These are phyloP conservation scores for Girardinus metallicus DNA, from an alignment of 2,797 vertebrate species.

Conservation along the genomic window DNA sequence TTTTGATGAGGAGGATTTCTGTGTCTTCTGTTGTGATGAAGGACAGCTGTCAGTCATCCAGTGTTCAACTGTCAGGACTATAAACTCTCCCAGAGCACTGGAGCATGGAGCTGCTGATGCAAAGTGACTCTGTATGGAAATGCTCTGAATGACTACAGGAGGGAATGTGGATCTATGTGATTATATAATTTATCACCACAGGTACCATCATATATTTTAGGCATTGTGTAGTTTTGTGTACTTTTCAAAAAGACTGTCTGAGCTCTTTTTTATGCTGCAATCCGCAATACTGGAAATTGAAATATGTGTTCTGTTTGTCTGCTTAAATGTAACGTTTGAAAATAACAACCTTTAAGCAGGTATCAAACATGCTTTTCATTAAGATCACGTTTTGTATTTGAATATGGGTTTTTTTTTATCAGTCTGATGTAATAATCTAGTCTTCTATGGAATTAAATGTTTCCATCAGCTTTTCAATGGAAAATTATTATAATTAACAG, in stretches of 20 bases:
- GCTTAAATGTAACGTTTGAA: not conserved
- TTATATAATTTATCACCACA: not conserved
- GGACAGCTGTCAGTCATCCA: not conserved
- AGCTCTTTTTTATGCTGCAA: not conserved
- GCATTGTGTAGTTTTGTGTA: not conserved
- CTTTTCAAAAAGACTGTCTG: not conserved
- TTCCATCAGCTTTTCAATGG: not conserved
- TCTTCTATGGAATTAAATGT: not conserved
- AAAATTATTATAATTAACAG: not conserved
- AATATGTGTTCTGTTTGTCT: not conserved
- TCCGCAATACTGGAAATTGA: not conserved
- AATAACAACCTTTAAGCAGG: not conserved
- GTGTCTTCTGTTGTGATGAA: not conserved
- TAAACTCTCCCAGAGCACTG: not conserved
- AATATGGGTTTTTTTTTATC: not conserved
- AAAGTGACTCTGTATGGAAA: not conserved
- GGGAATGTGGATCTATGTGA: not conserved
- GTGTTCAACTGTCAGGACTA: not conserved
- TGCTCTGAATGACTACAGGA: not conserved
- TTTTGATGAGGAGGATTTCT: slow-evolving; percentile 2
- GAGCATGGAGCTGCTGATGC: not conserved
- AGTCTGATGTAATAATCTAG: not conserved
- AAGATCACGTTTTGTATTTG: not conserved
- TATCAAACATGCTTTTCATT: not conserved
- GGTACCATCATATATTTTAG: not conserved